phyloP scores from a whole-genome alignment of 37 sponge, comb jelly and placozoan species.

The Crambe crambe region DNA sequence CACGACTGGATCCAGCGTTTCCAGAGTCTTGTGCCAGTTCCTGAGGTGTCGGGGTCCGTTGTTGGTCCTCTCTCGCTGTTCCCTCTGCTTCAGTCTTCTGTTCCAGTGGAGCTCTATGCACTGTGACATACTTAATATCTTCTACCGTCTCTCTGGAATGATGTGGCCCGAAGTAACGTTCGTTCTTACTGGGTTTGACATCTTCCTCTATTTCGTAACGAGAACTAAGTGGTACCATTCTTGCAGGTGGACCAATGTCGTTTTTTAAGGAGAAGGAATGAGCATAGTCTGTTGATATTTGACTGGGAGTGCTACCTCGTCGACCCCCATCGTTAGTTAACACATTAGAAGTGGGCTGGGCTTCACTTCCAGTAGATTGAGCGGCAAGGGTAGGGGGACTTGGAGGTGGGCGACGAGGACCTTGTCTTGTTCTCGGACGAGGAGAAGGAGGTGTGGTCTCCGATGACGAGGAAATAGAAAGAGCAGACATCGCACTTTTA shows the following conservation, averaged over 20 bases:
- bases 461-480: background rate
- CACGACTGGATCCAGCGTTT: background rate
- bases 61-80: background rate
- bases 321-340: background rate
- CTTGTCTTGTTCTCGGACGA: background rate
- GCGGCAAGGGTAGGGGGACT: background rate
- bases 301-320: background rate
- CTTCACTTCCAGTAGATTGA: background rate
- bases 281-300: background rate
- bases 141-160: background rate
- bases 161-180: background rate
- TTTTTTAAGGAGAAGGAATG: too few species aligned
- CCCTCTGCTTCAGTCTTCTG: background rate
- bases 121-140: background rate
- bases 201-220: background rate
- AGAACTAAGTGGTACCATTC: background rate
- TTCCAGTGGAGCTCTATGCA: too few species aligned
- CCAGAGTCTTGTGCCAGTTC: background rate
- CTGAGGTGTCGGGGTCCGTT: background rate
- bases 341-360: background rate
- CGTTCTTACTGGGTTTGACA: background rate
- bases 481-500: background rate
- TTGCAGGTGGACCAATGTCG: too few species aligned
- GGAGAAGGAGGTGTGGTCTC: background rate
- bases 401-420: slow-evolving; percentile 20